phyloP scores from a whole-genome alignment of 2,113 vertebrate species.

The Thalassarche chlororhynchos region DNA sequence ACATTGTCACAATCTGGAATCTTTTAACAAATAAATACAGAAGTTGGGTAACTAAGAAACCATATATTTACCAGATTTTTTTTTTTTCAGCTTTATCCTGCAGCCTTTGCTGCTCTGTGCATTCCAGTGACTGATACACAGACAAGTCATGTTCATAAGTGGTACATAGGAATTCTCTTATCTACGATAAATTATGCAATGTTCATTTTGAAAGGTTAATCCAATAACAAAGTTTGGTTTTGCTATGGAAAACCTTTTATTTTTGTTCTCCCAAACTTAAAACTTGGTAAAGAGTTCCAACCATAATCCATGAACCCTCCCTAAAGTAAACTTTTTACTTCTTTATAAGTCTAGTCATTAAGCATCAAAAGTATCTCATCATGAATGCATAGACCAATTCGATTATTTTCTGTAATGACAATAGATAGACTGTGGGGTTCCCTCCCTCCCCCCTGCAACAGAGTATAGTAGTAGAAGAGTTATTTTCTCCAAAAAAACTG shows the following conservation, averaged over 20 bases:
- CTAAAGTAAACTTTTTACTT: not conserved
- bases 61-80: not conserved
- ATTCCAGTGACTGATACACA: not conserved
- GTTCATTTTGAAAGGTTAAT: not conserved
- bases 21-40: not conserved
- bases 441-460: not conserved
- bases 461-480: not conserved
- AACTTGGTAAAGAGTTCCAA: not conserved
- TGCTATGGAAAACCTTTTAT: not conserved
- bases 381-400: not conserved
- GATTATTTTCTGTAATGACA: not conserved
- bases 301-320: not conserved
- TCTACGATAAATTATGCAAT: not conserved
- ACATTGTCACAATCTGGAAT: not conserved
- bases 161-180: not conserved
- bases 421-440: not conserved
- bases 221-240: not conserved
- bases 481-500: not conserved
- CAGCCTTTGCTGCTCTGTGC: not conserved
- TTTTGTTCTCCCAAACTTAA: not conserved
- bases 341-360: not conserved
- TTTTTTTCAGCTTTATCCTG: not conserved
- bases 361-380: not conserved
- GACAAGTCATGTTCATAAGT: not conserved
- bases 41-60: not conserved